Evolutionary conservation across 2,888 invertebrate genomes (phyloP), one percentile per base, ranked within the genome.

Genomic region (Apeira syringaria): DNA sequence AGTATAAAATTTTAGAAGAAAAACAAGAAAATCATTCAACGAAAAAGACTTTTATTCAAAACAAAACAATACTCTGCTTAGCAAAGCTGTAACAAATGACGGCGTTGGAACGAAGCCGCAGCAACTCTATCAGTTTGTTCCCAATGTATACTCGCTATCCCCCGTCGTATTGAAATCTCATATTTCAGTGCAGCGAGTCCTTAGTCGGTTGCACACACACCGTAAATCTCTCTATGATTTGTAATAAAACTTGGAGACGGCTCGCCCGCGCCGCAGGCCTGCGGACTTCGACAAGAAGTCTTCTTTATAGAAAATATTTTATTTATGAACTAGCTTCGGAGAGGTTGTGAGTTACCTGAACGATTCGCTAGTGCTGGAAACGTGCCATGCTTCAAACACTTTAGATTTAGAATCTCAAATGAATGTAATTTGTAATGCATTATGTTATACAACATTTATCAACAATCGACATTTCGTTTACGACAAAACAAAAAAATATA

Each of bases 201-300:
- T 63, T 62, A 63, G 59, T 67, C 61, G 59, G 51, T 49, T 61
- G 68, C 70, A 64, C 64, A 64, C 66, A 60, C 69, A 53, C 66
- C 63, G 67, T 78, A 74, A 75, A 78, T 76, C 65, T 61, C 48
- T 6, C 47, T 68, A 70, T 68, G 68, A 74, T 71, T 76, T 72
- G 69, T 69, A 72, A 71, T 70, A 69, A 74, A 65, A 61, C 61
- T 66, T 61, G 54, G 29, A 61, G 59, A 53, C 50, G 51, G 50
- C 54, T 45, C 47, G 48, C 56, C 47, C 54, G 44, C 47, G 48
- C 56, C 47, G 57, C 63, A 53, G 47, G 52, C 59, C 53, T 43
- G 52, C 33, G 22, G 37, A 41, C 53, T 46, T 47, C 53, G 45
- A 49, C 49, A 34, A 47, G 53, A 53, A 46, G 30, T 53, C 53